Conservation (phyloP, 2,797 vertebrate species). For the Pygocentrus nattereri region DNA sequence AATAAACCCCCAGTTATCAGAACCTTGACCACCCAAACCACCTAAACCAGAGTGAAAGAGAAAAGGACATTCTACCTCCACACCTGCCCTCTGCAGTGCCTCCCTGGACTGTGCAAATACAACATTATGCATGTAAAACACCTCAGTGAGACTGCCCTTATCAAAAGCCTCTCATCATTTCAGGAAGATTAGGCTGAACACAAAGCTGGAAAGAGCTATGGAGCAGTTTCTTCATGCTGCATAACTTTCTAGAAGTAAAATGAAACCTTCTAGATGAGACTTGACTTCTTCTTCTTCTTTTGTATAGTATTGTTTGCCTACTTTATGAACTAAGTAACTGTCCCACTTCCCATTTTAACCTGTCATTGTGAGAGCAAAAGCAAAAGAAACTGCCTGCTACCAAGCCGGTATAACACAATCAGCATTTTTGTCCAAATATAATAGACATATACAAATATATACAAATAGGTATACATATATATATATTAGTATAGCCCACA, state of each 20-base stretch:
- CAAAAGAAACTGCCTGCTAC: too few species aligned
- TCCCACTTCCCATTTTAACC: too few species aligned
- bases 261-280: background rate
- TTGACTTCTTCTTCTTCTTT: background rate
- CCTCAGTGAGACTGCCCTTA: background rate
- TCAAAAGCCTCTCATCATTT: constrained; percentile 12
- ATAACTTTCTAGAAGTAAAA: background rate
- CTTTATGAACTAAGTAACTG: background rate
- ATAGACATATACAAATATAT: too few species aligned
- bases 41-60: background rate
- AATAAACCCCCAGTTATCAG: background rate
- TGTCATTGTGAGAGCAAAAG: too few species aligned
- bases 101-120: constrained; percentile 5
- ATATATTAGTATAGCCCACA: too few species aligned
- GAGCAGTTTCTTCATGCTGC: background rate
- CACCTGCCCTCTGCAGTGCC: background rate
- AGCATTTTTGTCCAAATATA: too few species aligned
- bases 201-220: background rate
- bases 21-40: too few species aligned
- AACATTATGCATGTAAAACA: constrained; percentile 31
- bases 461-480: too few species aligned
- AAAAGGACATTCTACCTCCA: background rate
- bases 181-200: constrained; percentile 10
- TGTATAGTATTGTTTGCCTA: background rate
- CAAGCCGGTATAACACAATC: too few species aligned